Percentiles rank a stretch among this genome's conserved stretches.
Conservation (phyloP, 2,888 invertebrate species). For the Argyresthia goedartella region DNA sequence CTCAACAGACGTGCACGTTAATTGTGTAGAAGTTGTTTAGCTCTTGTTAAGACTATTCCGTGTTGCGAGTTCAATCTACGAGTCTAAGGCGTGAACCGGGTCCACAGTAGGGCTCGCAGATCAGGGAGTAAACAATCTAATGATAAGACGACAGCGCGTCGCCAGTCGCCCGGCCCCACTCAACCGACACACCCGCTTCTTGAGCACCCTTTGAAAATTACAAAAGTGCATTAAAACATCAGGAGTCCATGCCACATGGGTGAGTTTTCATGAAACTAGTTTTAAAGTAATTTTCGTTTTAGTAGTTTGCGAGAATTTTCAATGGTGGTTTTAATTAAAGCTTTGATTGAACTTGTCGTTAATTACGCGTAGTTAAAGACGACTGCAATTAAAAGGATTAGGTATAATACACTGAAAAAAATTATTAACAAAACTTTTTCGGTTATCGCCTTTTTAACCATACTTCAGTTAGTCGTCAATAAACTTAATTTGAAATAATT, state of each 20-base stretch:
- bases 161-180: constrained; percentile 58
- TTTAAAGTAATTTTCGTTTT: not conserved
- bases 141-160: constrained; percentile 48
- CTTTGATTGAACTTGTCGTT: not conserved
- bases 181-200: constrained; percentile 14
- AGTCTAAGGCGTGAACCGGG: not conserved
- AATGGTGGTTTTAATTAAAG: not conserved
- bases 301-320: too few relatives aligned
- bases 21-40: too few relatives aligned
- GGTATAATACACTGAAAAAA: too few relatives aligned
- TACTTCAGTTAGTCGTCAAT: too few relatives aligned
- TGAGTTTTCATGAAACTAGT: constrained; percentile 16
- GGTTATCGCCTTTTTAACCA: too few relatives aligned
- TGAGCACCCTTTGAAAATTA: not conserved
- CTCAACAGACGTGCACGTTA: too few relatives aligned
- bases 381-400: not conserved
- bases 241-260: constrained; percentile 20
- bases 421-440: too few relatives aligned
- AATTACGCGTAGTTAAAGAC: constrained; percentile 15
- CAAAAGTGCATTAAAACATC: constrained; percentile 9
- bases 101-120: not conserved
- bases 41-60: too few relatives aligned
- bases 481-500: too few relatives aligned
- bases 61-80: not conserved
- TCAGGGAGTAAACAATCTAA: constrained; percentile 50